Evolutionary conservation across 2,113 vertebrate genomes (phyloP), one percentile per base, ranked within the genome.

Genomic region (Ovis canadensis): DNA sequence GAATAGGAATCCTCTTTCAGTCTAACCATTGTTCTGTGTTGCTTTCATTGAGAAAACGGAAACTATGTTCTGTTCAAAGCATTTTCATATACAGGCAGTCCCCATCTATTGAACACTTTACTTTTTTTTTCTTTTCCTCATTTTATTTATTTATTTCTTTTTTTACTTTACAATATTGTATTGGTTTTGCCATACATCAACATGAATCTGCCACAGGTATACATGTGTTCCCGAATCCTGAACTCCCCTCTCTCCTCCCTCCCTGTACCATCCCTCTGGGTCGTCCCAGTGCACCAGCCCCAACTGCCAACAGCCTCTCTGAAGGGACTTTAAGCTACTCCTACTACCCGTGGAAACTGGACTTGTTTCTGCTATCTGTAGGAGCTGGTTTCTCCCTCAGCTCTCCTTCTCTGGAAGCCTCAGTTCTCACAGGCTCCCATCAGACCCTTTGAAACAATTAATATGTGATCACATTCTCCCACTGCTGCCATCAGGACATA

Each of bases 31-130:
- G 5, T 82, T 91, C 96, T 96, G 7, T 88, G 23, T 96, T 96
- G 12, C 90, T 98, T 98, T 88, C 55, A 57, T 29, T 90, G 60
- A 90, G 57, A 90, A 97, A 96, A 88, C 71, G 92, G 12, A 96
- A 95, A 78, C 45, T n/a, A 33, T 45, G 33, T 93, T 92, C 43
- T 45, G 25, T 92, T 94, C 40, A 95, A 94, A 92, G 48, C 27
- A 92, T 92, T 91, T 96, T 96, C 40, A 88, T 83, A 78, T 77
- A 60, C 3, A 57, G 48, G 40, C n/a, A 74, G 40, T 94, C 33
- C n/a, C 17, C 57, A 31, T 90, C 62, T 88, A 92, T 93, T 88
- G 88, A 96, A 81, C 31, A 92, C 14, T 82, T 96, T 87, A 90
- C 82, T 96, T 84, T 23, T 59, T 59, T 59, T 59, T 12, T 10